phyloP scores from a whole-genome alignment of 2,888 invertebrate genomes.

The Notocelia uddmanniana region DNA sequence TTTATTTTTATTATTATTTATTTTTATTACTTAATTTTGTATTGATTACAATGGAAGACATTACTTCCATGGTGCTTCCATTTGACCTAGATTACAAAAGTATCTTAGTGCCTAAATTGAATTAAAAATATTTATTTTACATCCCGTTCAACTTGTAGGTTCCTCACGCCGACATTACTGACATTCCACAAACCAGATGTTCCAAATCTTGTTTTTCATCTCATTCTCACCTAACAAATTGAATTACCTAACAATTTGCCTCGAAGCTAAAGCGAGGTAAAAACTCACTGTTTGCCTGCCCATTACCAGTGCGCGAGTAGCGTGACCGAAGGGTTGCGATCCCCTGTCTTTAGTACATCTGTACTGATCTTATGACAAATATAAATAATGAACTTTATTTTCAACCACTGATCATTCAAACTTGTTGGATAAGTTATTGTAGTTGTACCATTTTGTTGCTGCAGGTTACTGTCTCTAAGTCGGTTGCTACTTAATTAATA shows the following conservation, averaged over 20 bases:
- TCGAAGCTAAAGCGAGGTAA: constrained; percentile 50
- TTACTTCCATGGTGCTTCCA: background rate
- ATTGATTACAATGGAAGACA: background rate
- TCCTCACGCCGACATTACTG: constrained; percentile 7
- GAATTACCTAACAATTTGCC: constrained; percentile 51
- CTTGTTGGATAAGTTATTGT: background rate
- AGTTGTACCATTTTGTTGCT: constrained; percentile 20
- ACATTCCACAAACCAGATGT: constrained; percentile 34
- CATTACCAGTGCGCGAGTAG: constrained; percentile 73
- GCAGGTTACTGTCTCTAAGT: constrained; percentile 23
- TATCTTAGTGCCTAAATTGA: background rate
- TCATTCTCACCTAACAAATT: constrained; percentile 49
- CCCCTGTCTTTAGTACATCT: constrained; percentile 55
- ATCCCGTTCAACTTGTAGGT: background rate
- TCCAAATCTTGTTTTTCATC: constrained; percentile 41
- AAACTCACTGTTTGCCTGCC: constrained; percentile 70
- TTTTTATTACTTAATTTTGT: no score
- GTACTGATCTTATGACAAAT: constrained; percentile 47
- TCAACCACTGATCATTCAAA: background rate
- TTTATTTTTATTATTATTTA: no score
- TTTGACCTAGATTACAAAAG: background rate
- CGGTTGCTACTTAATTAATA: constrained; percentile 36
- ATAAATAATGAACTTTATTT: constrained; percentile 37
- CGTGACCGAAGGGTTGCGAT: constrained; percentile 78
- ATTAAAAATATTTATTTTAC: background rate